Percentiles rank a stretch among this genome's conserved stretches.
Conservation (phyloP, 1,140 invertebrate species). For the Zaprionus gabonicus region DNA sequence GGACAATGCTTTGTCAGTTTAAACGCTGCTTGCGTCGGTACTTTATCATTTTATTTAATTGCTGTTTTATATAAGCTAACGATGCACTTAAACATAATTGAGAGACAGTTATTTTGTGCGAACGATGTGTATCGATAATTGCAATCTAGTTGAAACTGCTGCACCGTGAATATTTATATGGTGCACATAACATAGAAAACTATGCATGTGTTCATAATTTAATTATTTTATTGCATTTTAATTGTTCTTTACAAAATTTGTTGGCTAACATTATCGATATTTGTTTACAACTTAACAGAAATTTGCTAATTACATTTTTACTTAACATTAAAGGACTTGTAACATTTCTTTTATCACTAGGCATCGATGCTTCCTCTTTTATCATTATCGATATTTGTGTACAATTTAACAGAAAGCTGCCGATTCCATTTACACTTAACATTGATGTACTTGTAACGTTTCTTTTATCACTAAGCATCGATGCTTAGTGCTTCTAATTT, state of each 20-base stretch:
- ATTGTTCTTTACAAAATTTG: background rate
- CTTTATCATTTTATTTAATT: slow-evolving; percentile 4
- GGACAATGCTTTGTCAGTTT: background rate
- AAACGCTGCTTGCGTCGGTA: background rate
- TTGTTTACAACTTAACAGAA: background rate
- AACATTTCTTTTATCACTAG: too few species aligned
- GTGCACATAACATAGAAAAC: background rate
- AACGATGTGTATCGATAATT: background rate
- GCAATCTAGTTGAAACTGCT: background rate
- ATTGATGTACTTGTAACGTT: too few species aligned
- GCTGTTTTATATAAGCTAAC: background rate
- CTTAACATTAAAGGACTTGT: too few species aligned
- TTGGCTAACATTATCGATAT: background rate
- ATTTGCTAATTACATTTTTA: too few species aligned
- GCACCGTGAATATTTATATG: too few species aligned
- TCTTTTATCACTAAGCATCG: too few species aligned
- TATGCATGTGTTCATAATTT: background rate
- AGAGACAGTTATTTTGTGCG: background rate
- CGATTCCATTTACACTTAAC: too few species aligned
- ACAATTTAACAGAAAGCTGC: background rate
- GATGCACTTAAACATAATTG: background rate
- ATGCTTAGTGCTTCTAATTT: too few species aligned
- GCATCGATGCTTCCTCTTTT: too few species aligned
- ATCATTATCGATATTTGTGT: background rate
- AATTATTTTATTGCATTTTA: background rate